Base-by-base conservation (phyloP, 2,113 vertebrate species). In the Apodemus sylvaticus region DNA sequence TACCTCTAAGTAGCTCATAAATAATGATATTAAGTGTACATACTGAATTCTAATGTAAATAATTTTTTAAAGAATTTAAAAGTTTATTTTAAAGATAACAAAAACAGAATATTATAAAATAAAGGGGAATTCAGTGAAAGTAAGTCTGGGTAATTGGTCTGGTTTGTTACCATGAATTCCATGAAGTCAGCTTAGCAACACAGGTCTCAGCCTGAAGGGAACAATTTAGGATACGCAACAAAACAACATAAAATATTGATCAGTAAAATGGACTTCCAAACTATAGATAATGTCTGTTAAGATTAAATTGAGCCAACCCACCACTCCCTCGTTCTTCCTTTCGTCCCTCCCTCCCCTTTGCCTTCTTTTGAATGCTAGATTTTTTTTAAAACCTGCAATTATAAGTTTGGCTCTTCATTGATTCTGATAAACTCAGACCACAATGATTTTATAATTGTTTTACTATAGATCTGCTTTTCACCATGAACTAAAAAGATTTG, bases 61-160 rank as follows among this genome's bases (percentile, higher is more conserved):
- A 9, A 86, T 88, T 6, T 3, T 87, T 82, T 34, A 91, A 94
- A 90, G 4, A 0, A 2, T 39, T 73, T 93, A 90, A 95, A 62
- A 96, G 62, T 58, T 1, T 66, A 60, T 53, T 83, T 89, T 39
- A 87, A 94, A 93, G 34, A 87, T 34, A 36, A 31, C 14, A n/a
- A 68, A 96, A 89, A 76, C 29, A 60, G 3, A 93, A 55, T 10
- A 70, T 76, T 79, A 90, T 81, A 93, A 94, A 90, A 55, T 60
- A 74, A 90, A 66, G 45, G 53, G 83, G 86, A 48, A 74, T 2
- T 55, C 4, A 26, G 13, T 22, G 20, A 86, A 78, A 87, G 29
- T 39, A 70, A 66, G 36, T 11, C 39, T 12, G 82, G 77, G 26
- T 48, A 55, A 81, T 24, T 11, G 64, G 36, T 82, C 53, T 62